Evolutionary conservation across 2,888 invertebrate genomes (phyloP).

Genomic region (Punctoribates punctum): DNA sequence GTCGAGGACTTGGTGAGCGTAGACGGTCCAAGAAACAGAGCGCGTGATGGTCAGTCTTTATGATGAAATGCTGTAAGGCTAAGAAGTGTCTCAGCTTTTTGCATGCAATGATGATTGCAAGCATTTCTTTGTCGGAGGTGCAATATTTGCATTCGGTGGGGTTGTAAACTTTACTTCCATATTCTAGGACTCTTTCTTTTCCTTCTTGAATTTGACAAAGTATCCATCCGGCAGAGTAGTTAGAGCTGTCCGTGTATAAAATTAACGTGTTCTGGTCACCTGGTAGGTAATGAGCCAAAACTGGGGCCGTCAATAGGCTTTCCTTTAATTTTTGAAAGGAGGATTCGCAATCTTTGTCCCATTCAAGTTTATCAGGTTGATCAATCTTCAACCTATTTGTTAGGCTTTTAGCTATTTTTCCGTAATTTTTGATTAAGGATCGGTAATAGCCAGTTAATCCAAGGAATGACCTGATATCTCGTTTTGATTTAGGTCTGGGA

Average conservation of each 20-base stretch:
- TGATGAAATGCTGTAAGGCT: background rate
- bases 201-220: background rate
- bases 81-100: background rate
- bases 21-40: background rate
- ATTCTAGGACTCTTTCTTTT: background rate
- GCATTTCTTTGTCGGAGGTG: background rate
- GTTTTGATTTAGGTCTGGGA: background rate
- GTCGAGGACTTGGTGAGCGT: background rate
- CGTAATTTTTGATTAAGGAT: background rate
- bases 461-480: background rate
- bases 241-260: background rate
- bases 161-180: no score
- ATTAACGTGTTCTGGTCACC: no score
- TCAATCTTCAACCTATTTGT: background rate
- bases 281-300: background rate
- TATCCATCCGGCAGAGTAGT: background rate
- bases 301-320: background rate
- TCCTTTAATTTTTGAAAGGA: background rate
- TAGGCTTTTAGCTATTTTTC: background rate
- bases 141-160: background rate
- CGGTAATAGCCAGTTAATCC: background rate
- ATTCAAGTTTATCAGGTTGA: background rate
- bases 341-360: background rate
- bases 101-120: background rate
- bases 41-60: background rate